Percentiles rank a stretch among this genome's conserved stretches.
Conservation (phyloP, 2,797 vertebrate genomes). For the Hypotaenidia okinawae region DNA sequence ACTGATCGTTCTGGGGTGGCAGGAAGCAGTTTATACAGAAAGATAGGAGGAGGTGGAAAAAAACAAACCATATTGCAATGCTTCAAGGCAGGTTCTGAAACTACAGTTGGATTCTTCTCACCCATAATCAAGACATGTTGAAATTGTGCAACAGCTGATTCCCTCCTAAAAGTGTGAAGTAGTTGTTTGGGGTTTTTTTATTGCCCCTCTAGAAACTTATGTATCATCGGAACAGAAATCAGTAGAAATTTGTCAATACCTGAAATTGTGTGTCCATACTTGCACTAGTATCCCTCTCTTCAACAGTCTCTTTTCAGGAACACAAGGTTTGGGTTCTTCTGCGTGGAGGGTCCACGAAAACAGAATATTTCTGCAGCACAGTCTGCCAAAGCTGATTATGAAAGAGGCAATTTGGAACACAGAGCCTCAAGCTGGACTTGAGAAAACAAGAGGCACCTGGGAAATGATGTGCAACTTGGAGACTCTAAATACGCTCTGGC, state of each 20-base stretch:
- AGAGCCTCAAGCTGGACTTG: conserved; percentile 4
- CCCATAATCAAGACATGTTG: conserved; percentile 30
- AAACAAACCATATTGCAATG: conserved; percentile 46
- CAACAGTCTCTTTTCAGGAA: conserved; percentile 1
- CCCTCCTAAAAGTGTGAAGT: not conserved
- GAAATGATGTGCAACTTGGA: conserved; percentile 48
- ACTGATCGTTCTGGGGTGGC: conserved; percentile 37
- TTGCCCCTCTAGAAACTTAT: not conserved
- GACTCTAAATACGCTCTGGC: conserved; percentile 43
- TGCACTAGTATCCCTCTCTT: not conserved
- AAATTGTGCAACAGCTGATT: conserved; percentile 60
- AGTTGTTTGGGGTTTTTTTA: not conserved
- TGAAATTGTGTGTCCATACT: not conserved
- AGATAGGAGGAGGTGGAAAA: conserved; percentile 20
- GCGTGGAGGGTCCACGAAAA: not conserved
- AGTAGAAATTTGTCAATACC: not conserved
- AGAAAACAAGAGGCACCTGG: conserved; percentile 59
- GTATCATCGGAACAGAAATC: not conserved
- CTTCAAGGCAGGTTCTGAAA: conserved; percentile 69
- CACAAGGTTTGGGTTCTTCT: not conserved
- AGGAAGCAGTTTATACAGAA: conserved; percentile 62
- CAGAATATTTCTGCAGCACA: not conserved
- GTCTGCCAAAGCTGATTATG: conserved; percentile 41
- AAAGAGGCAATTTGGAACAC: conserved; percentile 31
- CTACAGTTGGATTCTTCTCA: not conserved